Evolutionary conservation across 2,113 vertebrate genomes (phyloP).

Genomic region (Hippocampus comes): DNA sequence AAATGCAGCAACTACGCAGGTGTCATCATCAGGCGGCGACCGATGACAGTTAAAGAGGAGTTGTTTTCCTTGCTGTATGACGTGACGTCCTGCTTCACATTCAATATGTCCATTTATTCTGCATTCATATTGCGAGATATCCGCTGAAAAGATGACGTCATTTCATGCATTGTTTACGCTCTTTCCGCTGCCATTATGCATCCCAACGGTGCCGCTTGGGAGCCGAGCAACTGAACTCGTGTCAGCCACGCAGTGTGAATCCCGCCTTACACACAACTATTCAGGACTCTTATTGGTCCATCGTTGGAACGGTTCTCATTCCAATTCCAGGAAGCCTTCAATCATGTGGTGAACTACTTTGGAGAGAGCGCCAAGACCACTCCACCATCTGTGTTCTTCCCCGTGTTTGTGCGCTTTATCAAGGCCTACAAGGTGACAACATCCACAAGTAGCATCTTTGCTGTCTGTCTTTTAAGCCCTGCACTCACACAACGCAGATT

Average conservation of each 20-base stretch:
- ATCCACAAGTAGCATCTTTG: neutral
- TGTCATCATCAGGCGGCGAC: neutral
- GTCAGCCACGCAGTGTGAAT: neutral
- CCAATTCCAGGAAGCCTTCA: constrained; percentile 85
- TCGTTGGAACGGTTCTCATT: constrained; percentile 30
- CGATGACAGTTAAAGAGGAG: too few relatives aligned
- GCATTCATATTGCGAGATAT: too few relatives aligned
- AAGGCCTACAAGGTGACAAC: constrained; percentile 88
- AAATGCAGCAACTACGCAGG: too few relatives aligned
- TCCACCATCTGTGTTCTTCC: constrained; percentile 94
- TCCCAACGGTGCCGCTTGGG: neutral
- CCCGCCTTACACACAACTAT: constrained; percentile 2
- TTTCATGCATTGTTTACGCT: neutral
- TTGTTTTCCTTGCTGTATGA: neutral
- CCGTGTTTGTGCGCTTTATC: constrained; percentile 93
- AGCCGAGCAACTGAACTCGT: neutral
- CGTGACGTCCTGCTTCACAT: neutral
- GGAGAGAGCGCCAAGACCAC: constrained; percentile 94
- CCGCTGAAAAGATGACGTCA: neutral
- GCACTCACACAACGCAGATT: neutral
- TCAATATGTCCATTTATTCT: too few relatives aligned
- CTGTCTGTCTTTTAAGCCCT: neutral
- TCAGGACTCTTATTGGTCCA: constrained; percentile 23
- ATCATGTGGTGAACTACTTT: constrained; percentile 90
- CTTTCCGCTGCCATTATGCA: neutral